Evolutionary conservation across 2,113 vertebrate species (phyloP).

Genomic region (Upupa epops): DNA sequence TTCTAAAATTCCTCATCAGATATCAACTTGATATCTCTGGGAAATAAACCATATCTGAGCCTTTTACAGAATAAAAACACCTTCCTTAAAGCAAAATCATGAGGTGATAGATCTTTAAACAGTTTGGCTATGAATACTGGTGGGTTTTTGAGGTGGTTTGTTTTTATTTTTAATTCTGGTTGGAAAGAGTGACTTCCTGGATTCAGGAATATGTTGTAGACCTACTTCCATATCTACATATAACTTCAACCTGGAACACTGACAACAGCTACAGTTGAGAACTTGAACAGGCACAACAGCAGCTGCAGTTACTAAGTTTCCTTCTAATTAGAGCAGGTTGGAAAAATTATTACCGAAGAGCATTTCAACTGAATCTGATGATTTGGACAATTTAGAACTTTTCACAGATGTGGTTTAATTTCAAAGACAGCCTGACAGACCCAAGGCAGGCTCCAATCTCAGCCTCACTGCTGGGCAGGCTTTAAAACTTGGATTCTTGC

Average conservation of each 20-base stretch:
- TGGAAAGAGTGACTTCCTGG: neutral
- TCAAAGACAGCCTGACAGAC: neutral
- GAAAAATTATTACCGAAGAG: neutral
- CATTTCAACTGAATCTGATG: neutral
- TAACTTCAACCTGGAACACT: neutral
- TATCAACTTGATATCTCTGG: neutral
- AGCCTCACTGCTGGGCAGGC: neutral
- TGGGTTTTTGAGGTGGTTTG: neutral
- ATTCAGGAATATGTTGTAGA: neutral
- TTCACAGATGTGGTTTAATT: slow-evolving; percentile 8
- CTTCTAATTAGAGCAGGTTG: neutral
- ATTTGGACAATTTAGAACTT: neutral
- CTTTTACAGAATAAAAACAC: neutral
- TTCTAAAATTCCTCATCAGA: neutral
- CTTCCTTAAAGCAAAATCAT: slow-evolving; percentile 12
- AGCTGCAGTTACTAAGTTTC: neutral
- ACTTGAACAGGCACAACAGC: neutral
- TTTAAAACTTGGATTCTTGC: neutral
- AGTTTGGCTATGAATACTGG: neutral
- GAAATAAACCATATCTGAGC: neutral
- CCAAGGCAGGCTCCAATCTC: neutral
- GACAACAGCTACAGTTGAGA: neutral
- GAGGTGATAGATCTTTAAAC: slow-evolving; percentile 3
- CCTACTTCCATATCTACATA: neutral
- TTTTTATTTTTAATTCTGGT: neutral